These are phyloP conservation scores for Leptothorax acervorum DNA, from an alignment of 2,888 invertebrate species.

Conservation along the genomic window DNA sequence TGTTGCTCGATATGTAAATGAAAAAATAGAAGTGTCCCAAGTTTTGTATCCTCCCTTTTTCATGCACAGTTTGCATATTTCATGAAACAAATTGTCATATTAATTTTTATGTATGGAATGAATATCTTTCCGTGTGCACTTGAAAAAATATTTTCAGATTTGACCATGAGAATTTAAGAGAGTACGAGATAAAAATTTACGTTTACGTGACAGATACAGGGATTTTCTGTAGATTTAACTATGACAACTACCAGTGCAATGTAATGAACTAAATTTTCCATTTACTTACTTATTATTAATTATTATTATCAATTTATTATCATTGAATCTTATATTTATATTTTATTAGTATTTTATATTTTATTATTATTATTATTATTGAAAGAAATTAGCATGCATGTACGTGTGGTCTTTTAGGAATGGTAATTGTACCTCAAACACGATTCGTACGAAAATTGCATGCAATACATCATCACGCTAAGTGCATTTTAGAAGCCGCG, in stretches of 20 bases:
- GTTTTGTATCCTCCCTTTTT: neutral
- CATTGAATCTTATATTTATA: too few species aligned
- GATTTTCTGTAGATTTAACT: neutral
- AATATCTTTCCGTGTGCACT: neutral
- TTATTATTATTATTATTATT: neutral
- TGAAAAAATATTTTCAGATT: slow-evolving; percentile 6
- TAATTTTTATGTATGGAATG: slow-evolving; percentile 21
- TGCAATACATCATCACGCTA: slow-evolving; percentile 26
- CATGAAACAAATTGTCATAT: slow-evolving; percentile 8
- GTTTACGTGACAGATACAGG: neutral
- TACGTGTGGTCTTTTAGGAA: slow-evolving; percentile 23
- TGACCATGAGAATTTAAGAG: neutral
- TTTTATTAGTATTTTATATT: neutral
- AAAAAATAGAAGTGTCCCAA: neutral
- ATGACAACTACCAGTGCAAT: neutral
- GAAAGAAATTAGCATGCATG: slow-evolving; percentile 33
- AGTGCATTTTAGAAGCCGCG: slow-evolving; percentile 17
- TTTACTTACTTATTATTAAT: too few species aligned
- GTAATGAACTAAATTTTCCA: neutral
- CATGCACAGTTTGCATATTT: neutral
- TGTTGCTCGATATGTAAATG: slow-evolving; percentile 76
- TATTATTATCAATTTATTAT: too few species aligned
- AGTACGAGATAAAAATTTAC: neutral
- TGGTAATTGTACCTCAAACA: slow-evolving; percentile 28
- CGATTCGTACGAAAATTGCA: slow-evolving; percentile 32